Percentiles rank a stretch among this genome's conserved stretches.
phyloP scores from a whole-genome alignment of 2,888 invertebrate species.

The Baronia brevicornis region DNA sequence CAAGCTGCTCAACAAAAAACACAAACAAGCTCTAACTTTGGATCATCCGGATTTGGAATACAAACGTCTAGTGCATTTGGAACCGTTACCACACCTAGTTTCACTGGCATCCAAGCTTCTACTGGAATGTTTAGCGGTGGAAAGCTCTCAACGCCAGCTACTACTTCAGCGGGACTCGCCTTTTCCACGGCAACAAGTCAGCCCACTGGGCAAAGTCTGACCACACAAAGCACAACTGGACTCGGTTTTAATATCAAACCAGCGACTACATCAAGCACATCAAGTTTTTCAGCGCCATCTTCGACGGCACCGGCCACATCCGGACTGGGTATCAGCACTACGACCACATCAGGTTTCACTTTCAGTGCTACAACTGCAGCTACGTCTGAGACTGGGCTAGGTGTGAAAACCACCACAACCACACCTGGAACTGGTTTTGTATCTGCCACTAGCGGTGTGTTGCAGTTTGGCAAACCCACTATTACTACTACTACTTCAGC shows the following conservation, averaged over 20 bases:
- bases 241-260: slow-evolving; percentile 14
- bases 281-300: slow-evolving; percentile 11
- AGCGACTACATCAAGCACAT: slow-evolving; percentile 1
- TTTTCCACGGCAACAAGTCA: slow-evolving; percentile 12
- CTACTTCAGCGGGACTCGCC: slow-evolving; percentile 8
- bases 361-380: slow-evolving; percentile 17
- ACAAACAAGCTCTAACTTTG: too few relatives aligned
- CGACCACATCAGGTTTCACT: slow-evolving; percentile 18
- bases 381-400: slow-evolving; percentile 15
- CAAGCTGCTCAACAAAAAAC: too few relatives aligned
- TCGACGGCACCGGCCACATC: slow-evolving; percentile 20
- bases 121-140: too few relatives aligned
- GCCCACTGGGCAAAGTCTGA: neutral
- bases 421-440: slow-evolving; percentile 17
- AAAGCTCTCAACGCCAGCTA: slow-evolving; percentile 13
- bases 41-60: too few relatives aligned
- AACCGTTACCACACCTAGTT: too few relatives aligned
- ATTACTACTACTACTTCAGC: slow-evolving; percentile 27
- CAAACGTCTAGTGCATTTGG: too few relatives aligned
- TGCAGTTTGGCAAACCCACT: slow-evolving; percentile 28
- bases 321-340: slow-evolving; percentile 23
- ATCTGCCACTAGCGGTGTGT: slow-evolving; percentile 20
- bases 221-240: slow-evolving; percentile 7
- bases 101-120: too few relatives aligned
- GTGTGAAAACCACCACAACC: slow-evolving; percentile 11